Percentiles rank a stretch among this genome's conserved stretches.
These are phyloP conservation scores for Nipponia nippon DNA, from an alignment of 2,113 vertebrate species.

Conservation along the genomic window DNA sequence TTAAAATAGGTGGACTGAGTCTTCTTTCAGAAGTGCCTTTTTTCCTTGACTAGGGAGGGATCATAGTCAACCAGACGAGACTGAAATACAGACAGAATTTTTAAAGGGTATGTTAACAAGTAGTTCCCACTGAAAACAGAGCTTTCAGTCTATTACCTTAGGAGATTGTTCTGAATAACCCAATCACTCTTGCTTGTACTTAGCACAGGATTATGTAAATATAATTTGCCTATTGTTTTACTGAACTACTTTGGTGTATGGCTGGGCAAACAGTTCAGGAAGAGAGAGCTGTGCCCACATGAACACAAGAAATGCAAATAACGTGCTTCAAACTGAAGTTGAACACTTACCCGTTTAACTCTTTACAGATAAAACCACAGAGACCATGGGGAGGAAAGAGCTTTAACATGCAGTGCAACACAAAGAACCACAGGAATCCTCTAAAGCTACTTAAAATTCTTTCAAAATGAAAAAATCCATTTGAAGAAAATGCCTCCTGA, in stretches of 20 bases:
- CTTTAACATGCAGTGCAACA: neutral
- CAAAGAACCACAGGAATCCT: neutral
- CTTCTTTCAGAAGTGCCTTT: neutral
- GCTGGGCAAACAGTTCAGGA: neutral
- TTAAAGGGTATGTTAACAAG: neutral
- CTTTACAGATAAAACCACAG: neutral
- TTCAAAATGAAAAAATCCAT: neutral
- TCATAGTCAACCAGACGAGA: neutral
- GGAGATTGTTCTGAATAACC: neutral
- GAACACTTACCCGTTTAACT: neutral
- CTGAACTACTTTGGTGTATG: neutral
- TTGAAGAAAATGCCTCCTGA: neutral
- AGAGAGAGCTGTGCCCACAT: neutral
- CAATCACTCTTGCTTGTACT: neutral
- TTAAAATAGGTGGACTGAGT: neutral
- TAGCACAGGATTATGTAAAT: neutral
- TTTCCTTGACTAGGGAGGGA: neutral
- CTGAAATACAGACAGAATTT: neutral
- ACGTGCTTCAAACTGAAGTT: neutral
- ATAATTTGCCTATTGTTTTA: neutral
- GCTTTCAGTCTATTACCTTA: neutral
- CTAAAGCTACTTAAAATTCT: constrained; percentile 25
- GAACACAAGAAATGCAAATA: neutral
- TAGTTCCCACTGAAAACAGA: neutral
- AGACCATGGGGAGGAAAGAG: neutral